Evolutionary conservation across 2,797 vertebrate species (phyloP).

Genomic region (Lerista edwardsae): DNA sequence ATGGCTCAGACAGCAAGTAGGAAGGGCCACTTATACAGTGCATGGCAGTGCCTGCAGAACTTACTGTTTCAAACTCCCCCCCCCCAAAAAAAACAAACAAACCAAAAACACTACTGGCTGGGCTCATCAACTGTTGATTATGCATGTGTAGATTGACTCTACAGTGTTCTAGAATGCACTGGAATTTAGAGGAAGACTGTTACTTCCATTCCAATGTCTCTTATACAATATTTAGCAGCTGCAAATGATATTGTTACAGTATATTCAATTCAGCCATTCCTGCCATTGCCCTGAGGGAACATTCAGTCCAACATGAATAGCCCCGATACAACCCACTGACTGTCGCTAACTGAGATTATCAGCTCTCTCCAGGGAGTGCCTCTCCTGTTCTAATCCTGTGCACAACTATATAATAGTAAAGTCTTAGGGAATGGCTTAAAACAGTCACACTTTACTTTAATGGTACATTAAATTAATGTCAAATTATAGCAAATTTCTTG

Average conservation of each 20-base stretch:
- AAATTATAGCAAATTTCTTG: constrained; percentile 34
- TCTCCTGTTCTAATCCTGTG: constrained; percentile 45
- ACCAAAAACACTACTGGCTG: too few relatives aligned
- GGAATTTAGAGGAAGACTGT: constrained; percentile 29
- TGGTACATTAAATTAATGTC: constrained; percentile 55
- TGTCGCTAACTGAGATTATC: constrained; percentile 17
- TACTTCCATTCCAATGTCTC: not conserved
- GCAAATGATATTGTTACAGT: not conserved
- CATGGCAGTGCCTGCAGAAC: too few relatives aligned
- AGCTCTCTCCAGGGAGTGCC: constrained; percentile 13
- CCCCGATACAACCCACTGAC: not conserved
- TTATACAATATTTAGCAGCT: constrained; percentile 8
- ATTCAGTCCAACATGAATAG: not conserved
- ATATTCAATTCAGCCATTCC: not conserved
- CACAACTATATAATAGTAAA: constrained; percentile 9
- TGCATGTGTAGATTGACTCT: not conserved
- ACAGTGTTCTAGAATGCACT: not conserved
- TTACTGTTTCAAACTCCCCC: too few relatives aligned
- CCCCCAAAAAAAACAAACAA: too few relatives aligned
- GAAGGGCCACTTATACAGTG: too few relatives aligned
- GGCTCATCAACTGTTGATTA: not conserved
- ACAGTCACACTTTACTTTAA: constrained; percentile 45
- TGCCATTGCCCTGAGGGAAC: not conserved
- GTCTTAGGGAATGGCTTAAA: constrained; percentile 33
- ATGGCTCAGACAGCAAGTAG: too few relatives aligned